phyloP scores from a whole-genome alignment of 2,888 invertebrate species.

The Flexamia atlantica region DNA sequence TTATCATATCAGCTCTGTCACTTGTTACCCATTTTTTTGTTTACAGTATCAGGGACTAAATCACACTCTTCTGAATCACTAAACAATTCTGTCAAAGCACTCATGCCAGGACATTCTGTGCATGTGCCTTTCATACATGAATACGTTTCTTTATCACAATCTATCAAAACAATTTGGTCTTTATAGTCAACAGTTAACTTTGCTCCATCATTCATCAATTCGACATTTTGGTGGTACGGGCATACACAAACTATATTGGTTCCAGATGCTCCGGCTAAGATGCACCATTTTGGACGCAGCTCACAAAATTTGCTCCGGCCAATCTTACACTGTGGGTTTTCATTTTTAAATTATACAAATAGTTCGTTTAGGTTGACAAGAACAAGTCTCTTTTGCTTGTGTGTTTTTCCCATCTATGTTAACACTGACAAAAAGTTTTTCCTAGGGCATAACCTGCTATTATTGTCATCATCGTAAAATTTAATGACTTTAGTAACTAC shows the following conservation, averaged over 20 bases:
- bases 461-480: no score
- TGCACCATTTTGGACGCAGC: not conserved
- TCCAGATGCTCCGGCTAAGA: constrained; percentile 36
- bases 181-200: constrained; percentile 40
- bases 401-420: no score
- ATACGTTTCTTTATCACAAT: no score
- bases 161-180: not conserved
- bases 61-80: constrained; percentile 5
- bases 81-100: not conserved
- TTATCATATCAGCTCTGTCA: constrained; percentile 28
- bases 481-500: no score
- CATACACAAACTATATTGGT: constrained; percentile 61
- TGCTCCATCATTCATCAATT: constrained; percentile 46
- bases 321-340: not conserved
- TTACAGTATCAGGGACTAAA: not conserved
- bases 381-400: no score
- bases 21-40: constrained; percentile 26
- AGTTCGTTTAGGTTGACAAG: no score
- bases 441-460: no score
- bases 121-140: constrained; percentile 11
- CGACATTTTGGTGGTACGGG: constrained; percentile 56
- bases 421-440: no score
- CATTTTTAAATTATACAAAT: no score
- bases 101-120: not conserved
- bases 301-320: not conserved